Base-by-base conservation (phyloP, 2,888 invertebrate species). In the Apodemia zela region DNA sequence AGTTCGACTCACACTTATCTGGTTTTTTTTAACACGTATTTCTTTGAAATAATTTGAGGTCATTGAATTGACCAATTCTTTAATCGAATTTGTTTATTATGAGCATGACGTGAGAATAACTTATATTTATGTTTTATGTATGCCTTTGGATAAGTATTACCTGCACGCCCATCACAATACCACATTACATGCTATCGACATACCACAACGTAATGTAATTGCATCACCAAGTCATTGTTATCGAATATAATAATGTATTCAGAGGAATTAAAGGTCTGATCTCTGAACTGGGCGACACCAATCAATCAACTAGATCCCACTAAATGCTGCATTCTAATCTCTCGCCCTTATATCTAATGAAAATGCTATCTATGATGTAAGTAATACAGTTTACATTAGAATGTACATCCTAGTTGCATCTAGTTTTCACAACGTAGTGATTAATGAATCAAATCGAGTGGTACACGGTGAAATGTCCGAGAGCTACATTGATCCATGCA, bases 301-400 rank as follows among this genome's bases (percentile, higher is more conserved):
- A 88, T 89, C 89, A 83, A 89, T 89, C 89, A 88, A 79, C 74
- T 71, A 79, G 82, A 87, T 84, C 84, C 83, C 67, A 69, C 81
- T 84, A 82, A 86, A 84, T 77, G 80, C 80, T 75, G 73, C 75
- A 76, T 78, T 78, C 76, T 76, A 74, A 77, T 75, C 75, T 72
- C 68, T 71, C 62, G 62, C 57, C 25, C 49, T 63, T 61, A 57
- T 17, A 11, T 15, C 66, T 66, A 49, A 62, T 70, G 21, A 82
- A 71, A 76, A 59, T 74, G 62, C 72, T 73, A 82, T 70, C 65
- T 78, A 68, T 47, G 0, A 0, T 0, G 0, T 47, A 61, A 38
- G 3, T 0, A 25, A 70, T 78, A 83, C 67, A 72, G 82, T 68
- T 62, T 49, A 29, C 47, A 69, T 71, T 80, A 17, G 64, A n/a